These are phyloP conservation scores for Acronicta alni DNA, from an alignment of 2,888 invertebrate genomes.

Conservation along the genomic window DNA sequence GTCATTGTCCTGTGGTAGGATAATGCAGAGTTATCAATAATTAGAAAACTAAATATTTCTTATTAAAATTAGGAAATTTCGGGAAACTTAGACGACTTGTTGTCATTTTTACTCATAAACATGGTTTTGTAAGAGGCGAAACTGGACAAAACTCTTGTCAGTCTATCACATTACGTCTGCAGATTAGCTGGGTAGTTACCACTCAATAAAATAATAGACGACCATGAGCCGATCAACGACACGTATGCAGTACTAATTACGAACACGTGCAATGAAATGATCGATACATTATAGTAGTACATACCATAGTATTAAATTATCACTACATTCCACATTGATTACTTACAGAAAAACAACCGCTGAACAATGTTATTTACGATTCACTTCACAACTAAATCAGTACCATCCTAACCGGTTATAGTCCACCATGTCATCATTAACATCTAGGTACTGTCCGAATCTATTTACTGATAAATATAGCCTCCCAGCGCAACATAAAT, in stretches of 20 bases:
- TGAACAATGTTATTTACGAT: background rate
- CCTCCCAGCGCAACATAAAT: no score
- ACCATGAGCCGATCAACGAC: constrained; percentile 27
- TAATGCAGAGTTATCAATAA: no score
- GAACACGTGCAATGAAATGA: background rate
- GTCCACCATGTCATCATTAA: background rate
- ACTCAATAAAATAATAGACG: background rate
- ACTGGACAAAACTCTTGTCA: background rate
- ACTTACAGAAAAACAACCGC: constrained; percentile 2
- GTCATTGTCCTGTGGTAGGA: no score
- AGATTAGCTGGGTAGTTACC: background rate
- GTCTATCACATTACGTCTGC: background rate
- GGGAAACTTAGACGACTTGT: background rate
- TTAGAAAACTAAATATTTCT: no score
- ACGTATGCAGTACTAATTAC: constrained; percentile 28
- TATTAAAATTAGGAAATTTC: no score
- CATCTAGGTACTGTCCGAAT: background rate
- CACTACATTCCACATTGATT: constrained; percentile 1
- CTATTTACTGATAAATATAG: no score
- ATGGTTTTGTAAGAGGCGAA: background rate
- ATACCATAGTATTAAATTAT: constrained; percentile 2
- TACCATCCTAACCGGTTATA: background rate
- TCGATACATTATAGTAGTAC: background rate
- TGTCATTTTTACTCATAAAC: no score
- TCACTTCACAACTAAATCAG: background rate